Percentiles rank a stretch among this genome's conserved stretches.
Conservation (phyloP, 2,888 invertebrate genomes). For the Clunio marinus region DNA sequence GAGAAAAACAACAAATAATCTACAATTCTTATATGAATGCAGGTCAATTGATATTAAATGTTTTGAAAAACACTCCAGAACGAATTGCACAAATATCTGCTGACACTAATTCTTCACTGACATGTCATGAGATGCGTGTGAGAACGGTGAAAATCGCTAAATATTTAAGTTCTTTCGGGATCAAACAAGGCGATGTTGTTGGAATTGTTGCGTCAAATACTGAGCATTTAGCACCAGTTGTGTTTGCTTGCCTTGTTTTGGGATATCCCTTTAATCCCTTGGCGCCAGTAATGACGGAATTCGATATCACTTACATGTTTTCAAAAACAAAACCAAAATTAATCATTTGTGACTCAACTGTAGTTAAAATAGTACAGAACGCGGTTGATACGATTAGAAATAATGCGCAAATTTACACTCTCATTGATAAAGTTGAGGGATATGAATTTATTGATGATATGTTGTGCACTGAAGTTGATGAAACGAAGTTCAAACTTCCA, state of each 20-base stretch:
- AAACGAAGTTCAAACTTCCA: neutral
- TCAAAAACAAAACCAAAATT: conserved; percentile 24
- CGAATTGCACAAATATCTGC: too few species aligned
- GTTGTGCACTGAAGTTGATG: neutral
- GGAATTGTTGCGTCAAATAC: conserved; percentile 23
- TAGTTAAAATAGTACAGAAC: neutral
- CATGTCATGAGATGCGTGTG: too few species aligned
- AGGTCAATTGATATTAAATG: too few species aligned
- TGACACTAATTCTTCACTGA: too few species aligned
- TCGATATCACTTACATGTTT: conserved; percentile 9
- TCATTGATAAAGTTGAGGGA: neutral
- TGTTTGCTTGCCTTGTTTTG: conserved; percentile 3
- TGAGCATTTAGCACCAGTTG: neutral
- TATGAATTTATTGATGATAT: neutral
- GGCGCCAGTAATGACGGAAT: neutral
- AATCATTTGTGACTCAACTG: conserved; percentile 14
- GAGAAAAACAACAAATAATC: too few species aligned
- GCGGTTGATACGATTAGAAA: neutral
- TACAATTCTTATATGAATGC: too few species aligned
- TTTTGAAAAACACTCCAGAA: too few species aligned
- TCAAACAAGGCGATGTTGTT: conserved; percentile 11
- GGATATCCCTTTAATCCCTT: conserved; percentile 28
- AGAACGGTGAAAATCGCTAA: too few species aligned
- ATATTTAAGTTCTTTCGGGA: neutral
- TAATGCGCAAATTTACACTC: neutral